phyloP scores from a whole-genome alignment of 2,113 vertebrate species.

The Todiramphus saurophagus region DNA sequence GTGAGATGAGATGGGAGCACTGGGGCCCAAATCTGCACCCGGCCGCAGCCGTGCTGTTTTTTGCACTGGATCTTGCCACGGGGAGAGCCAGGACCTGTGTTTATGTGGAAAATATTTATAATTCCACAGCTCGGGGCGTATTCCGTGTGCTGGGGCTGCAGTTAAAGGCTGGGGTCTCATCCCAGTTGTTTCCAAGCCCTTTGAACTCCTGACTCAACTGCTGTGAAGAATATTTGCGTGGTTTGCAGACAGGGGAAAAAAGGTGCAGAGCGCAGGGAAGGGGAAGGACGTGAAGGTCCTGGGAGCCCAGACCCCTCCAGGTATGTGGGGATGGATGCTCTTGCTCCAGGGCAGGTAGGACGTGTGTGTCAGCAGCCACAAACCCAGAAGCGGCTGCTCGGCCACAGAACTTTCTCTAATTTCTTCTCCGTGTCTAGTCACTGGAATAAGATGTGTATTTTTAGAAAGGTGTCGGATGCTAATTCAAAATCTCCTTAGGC shows the following conservation, averaged over 20 bases:
- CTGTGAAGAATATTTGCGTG: fast-evolving
- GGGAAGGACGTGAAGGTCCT: background rate
- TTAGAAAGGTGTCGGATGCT: background rate
- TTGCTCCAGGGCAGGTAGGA: background rate
- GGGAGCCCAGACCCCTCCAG: background rate
- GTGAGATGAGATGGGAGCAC: fast-evolving
- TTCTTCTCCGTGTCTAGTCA: fast-evolving
- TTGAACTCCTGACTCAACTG: background rate
- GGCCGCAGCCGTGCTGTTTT: background rate
- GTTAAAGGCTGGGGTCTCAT: background rate
- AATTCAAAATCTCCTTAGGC: background rate
- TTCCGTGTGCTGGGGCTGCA: background rate
- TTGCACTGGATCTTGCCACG: background rate
- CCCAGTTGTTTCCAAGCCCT: background rate
- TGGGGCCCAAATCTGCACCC: background rate
- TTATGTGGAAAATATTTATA: background rate
- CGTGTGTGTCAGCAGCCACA: fast-evolving
- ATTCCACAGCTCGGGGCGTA: fast-evolving
- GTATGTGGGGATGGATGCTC: fast-evolving
- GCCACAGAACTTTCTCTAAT: background rate
- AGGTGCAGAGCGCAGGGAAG: background rate
- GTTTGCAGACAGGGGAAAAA: background rate
- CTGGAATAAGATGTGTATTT: background rate
- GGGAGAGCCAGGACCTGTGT: background rate
- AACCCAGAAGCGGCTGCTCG: background rate